Conservation (phyloP, 2,797 vertebrate species). For the Sebastes dallii region DNA sequence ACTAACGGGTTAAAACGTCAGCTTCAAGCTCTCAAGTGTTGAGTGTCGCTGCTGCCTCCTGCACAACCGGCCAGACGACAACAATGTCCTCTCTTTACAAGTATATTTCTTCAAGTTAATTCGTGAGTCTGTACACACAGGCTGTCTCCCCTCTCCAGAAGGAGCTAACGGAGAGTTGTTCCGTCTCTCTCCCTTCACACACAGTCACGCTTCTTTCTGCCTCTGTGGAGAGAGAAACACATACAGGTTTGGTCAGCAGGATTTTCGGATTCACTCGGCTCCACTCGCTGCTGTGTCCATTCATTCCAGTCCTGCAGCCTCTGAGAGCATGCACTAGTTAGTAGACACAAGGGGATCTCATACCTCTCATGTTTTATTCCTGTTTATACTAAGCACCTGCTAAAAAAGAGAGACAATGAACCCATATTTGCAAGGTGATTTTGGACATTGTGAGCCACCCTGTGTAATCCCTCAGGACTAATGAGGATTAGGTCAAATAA, state of each 20-base stretch:
- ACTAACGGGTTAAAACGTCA: conserved; percentile 53
- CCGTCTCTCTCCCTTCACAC: conserved; percentile 31
- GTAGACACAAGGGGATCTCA: neutral
- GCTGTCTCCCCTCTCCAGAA: neutral
- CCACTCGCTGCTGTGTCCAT: conserved; percentile 59
- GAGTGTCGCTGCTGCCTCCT: conserved; percentile 32
- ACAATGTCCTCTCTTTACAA: conserved; percentile 22
- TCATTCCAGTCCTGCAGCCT: conserved; percentile 37
- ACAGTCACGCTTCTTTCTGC: conserved; percentile 73
- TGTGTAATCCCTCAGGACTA: conserved; percentile 41
- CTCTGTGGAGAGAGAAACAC: conserved; percentile 53
- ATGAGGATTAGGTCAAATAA: conserved; percentile 56
- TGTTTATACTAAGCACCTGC: too few relatives aligned
- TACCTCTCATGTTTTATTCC: too few relatives aligned
- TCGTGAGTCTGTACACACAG: conserved; percentile 8
- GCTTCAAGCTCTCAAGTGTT: conserved; percentile 42
- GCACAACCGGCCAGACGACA: conserved; percentile 6
- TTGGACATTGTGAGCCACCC: conserved; percentile 16
- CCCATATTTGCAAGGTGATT: neutral
- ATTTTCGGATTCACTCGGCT: conserved; percentile 75
- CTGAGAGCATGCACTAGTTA: neutral
- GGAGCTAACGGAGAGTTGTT: conserved; percentile 41
- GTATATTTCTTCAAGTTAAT: conserved; percentile 54
- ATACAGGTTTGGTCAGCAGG: conserved; percentile 73
- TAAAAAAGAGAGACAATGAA: too few relatives aligned